phyloP scores from a whole-genome alignment of 2,113 vertebrate genomes.

The Argyrosomus japonicus region DNA sequence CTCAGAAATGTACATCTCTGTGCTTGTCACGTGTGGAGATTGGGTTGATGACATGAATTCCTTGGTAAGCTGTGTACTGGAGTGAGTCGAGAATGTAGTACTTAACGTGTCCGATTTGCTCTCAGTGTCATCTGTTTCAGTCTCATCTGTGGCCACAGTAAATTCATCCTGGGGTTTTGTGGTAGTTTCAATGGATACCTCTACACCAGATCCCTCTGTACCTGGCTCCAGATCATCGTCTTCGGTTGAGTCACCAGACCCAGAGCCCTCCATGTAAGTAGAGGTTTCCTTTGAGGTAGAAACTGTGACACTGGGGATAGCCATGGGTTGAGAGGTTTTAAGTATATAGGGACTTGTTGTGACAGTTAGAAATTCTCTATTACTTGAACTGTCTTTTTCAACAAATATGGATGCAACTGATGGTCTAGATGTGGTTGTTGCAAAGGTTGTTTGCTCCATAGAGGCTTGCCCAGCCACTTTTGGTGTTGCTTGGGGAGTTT shows the following conservation, averaged over 20 bases:
- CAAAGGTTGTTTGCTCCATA: not conserved
- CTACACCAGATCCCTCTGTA: constrained; percentile 57
- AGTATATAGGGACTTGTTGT: constrained; percentile 11
- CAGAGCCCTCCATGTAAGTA: constrained; percentile 57
- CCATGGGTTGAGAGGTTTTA: constrained; percentile 25
- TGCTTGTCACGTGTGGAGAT: constrained; percentile 30
- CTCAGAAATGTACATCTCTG: constrained; percentile 27
- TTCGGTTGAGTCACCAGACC: constrained; percentile 43
- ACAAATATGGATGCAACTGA: constrained; percentile 4
- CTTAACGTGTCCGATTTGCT: constrained; percentile 15
- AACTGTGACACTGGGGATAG: constrained; percentile 29
- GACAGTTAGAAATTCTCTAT: constrained; percentile 17
- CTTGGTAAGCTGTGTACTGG: constrained; percentile 13
- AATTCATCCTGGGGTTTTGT: constrained; percentile 45
- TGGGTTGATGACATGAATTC: constrained; percentile 48
- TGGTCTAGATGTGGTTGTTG: constrained; percentile 23
- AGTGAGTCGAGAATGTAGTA: constrained; percentile 7
- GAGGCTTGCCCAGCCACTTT: not conserved
- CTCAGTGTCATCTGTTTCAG: constrained; percentile 61
- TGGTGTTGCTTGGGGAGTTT: constrained; percentile 5
- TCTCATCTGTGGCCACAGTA: constrained; percentile 69
- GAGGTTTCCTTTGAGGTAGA: constrained; percentile 38
- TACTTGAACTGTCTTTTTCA: constrained; percentile 25
- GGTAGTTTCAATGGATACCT: constrained; percentile 9
- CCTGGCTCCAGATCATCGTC: constrained; percentile 59